Conservation (phyloP, 2,888 invertebrate species). For the Tiphia femorata region DNA sequence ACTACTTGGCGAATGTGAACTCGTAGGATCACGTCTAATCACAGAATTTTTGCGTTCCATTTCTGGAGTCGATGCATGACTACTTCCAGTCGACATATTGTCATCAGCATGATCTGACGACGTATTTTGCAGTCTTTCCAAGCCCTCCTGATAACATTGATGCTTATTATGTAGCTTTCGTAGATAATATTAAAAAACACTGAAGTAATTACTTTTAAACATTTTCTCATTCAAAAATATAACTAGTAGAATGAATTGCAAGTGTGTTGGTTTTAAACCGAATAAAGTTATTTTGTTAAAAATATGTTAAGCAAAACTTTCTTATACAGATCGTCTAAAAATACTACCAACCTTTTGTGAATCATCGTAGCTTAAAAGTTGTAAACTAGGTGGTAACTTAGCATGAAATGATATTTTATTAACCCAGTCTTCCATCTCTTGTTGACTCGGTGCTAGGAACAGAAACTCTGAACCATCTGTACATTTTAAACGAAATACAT, state of each 20-base stretch:
- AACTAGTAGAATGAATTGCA: no score
- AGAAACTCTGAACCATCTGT: conserved; percentile 95
- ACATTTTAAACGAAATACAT: conserved; percentile 89
- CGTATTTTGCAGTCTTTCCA: conserved; percentile 45
- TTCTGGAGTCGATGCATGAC: conserved; percentile 70
- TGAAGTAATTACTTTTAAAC: background rate
- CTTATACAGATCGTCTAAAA: no score
- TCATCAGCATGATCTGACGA: conserved; percentile 58
- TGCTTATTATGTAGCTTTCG: no score
- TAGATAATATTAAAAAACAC: background rate
- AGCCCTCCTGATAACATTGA: no score
- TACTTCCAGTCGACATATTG: conserved; percentile 66
- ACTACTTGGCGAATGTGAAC: conserved; percentile 53
- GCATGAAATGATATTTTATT: conserved; percentile 95
- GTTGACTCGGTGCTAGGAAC: conserved; percentile 82
- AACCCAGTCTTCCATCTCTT: conserved; percentile 90
- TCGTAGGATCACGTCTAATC: conserved; percentile 59
- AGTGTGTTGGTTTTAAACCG: no score
- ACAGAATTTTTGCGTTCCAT: conserved; percentile 67
- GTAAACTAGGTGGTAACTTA: conserved; percentile 88
- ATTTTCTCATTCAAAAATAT: no score
- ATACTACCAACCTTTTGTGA: conserved; percentile 71
- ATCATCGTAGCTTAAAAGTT: conserved; percentile 86
- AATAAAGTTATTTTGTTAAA: no score
- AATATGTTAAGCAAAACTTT: no score